phyloP scores from a whole-genome alignment of 2,797 vertebrate genomes.

The Gambusia yucatana region DNA sequence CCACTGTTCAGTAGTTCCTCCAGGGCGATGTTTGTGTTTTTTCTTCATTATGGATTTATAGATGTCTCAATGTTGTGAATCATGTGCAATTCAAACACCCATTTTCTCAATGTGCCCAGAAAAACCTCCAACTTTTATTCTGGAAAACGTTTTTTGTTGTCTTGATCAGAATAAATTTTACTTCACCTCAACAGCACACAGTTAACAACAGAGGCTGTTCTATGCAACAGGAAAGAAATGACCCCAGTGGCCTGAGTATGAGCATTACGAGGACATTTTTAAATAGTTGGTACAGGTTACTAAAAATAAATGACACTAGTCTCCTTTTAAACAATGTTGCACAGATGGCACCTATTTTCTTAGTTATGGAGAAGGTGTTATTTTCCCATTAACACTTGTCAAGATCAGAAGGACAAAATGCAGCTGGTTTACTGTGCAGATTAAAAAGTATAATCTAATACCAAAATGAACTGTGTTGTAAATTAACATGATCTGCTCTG shows the following conservation, averaged over 20 bases:
- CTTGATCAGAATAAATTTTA: conserved; percentile 56
- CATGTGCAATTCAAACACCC: conserved; percentile 65
- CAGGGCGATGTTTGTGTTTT: conserved; percentile 70
- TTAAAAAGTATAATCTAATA: background rate
- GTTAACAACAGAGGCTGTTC: conserved; percentile 53
- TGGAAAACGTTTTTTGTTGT: conserved; percentile 48
- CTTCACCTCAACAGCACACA: conserved; percentile 44
- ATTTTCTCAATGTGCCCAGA: conserved; percentile 58
- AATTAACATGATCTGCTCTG: background rate
- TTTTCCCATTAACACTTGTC: conserved; percentile 63
- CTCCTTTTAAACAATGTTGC: conserved; percentile 70
- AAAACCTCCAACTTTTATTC: conserved; percentile 61
- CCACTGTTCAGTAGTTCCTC: conserved; percentile 62
- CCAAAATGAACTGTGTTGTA: background rate
- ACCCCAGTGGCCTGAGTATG: conserved; percentile 38
- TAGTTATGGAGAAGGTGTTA: conserved; percentile 64
- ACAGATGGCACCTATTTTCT: conserved; percentile 68
- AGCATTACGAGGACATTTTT: conserved; percentile 65
- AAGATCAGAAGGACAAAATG: conserved; percentile 9
- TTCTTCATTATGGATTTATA: conserved; percentile 74
- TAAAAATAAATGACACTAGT: conserved; percentile 75
- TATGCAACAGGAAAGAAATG: conserved; percentile 42
- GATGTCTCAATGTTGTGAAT: conserved; percentile 64
- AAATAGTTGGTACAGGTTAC: conserved; percentile 69
- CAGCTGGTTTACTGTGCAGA: background rate